Conservation (phyloP, 2,113 vertebrate species). For the Microtus ochrogaster region DNA sequence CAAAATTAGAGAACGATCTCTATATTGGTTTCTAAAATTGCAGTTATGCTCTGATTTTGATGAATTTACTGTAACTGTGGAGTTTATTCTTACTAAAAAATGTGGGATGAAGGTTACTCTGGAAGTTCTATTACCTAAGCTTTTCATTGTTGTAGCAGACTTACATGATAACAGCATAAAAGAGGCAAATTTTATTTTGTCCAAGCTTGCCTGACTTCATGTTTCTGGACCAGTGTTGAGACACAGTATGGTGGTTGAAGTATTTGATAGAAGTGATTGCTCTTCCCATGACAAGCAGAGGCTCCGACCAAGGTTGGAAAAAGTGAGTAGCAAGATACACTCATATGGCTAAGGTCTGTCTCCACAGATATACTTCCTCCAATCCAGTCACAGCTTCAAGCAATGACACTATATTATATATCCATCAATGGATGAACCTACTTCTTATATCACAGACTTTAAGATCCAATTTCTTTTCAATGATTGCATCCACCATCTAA, state of each 20-base stretch:
- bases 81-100: background rate
- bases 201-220: background rate
- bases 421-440: background rate
- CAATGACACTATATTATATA: background rate
- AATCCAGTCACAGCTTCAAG: background rate
- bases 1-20: background rate
- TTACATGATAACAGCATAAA: background rate
- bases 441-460: background rate
- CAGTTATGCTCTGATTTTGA: background rate
- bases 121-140: background rate
- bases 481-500: background rate
- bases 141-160: background rate
- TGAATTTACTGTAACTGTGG: background rate
- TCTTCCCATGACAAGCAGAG: background rate
- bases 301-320: accelerated
- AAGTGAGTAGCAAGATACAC: background rate
- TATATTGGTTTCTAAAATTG: background rate
- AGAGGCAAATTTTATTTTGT: background rate
- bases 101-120: background rate
- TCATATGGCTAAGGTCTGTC: background rate
- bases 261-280: background rate
- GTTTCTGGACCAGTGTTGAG: background rate
- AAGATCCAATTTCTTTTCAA: background rate
- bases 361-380: background rate
- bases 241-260: background rate